Base-by-base conservation (phyloP, 1,140 invertebrate species). In the Neelides sp. region DNA sequence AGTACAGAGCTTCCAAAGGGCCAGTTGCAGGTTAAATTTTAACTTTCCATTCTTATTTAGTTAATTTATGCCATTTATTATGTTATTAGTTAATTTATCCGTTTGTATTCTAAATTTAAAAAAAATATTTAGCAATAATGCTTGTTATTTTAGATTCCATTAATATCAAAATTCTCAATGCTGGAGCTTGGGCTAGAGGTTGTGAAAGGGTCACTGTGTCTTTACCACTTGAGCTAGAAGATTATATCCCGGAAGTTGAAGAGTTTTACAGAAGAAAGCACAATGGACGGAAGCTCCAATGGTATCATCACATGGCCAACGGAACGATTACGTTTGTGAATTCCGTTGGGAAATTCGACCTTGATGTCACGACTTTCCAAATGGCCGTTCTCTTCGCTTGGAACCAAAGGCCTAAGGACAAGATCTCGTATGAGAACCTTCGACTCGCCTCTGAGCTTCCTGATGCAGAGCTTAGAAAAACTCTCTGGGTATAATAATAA, bases 251-350 rank as follows among this genome's bases (percentile, higher is more conserved):
- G 5, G 91, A 98, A 72, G 85, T 94, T 17, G 87, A 91, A 69
- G 87, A 91, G 58, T 91, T 91, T 71, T 90, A 91, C 64, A 85
- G 80, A 73, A 97, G 83, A 70, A 96, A 97, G 66, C 94, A 98
- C 71, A 92, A 83, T 64, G 94, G 94, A n/a, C 72, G 95, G 39
- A 98, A 97, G 69, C 74, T 99, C 34, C 91, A 95, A 69, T 99
- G 96, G 96, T 94, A 98, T 69, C 93, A 98, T 74, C 92, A 98
- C 62, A 98, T 98, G 92, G 96, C 93, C 39, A 97, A 97, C 74
- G 95, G 94, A 61, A 93, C 90, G 27, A 92, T 97, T 57, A 94
- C 88, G 36, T 98, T 98, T 74, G 76, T 79, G 2, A 97, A 94
- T 70, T 78, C 83, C 64, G 79, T 89, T 36, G 93, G 94, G 8